phyloP scores from a whole-genome alignment of 1,140 invertebrate genomes.

The Cheumatopsyche charites region DNA sequence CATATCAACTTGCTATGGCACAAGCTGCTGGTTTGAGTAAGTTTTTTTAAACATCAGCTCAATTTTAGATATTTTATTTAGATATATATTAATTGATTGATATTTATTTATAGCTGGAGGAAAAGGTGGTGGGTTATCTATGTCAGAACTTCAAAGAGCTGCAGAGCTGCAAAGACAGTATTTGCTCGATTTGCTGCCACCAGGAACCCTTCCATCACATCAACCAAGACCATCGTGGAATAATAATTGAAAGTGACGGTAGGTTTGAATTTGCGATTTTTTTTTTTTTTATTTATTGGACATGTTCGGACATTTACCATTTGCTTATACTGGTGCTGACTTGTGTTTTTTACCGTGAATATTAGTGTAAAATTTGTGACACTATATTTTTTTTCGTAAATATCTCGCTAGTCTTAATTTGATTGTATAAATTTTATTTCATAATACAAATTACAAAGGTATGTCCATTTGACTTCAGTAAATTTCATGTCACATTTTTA shows the following conservation, averaged over 20 bases:
- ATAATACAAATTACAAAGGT: no score
- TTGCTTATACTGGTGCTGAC: not conserved
- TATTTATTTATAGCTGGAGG: conserved; percentile 38
- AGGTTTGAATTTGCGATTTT: not conserved
- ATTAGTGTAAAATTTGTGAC: no score
- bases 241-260: conserved; percentile 46
- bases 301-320: not conserved
- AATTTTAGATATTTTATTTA: conserved; percentile 14
- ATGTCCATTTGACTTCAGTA: not conserved
- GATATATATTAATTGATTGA: not conserved
- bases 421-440: no score
- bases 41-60: no score
- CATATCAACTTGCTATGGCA: conserved; percentile 85
- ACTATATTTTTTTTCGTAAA: no score
- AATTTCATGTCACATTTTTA: not conserved
- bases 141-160: conserved; percentile 79
- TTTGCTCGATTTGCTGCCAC: conserved; percentile 95
- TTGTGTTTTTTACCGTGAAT: no score
- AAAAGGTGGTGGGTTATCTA: conserved; percentile 61
- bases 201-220: conserved; percentile 50
- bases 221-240: conserved; percentile 51
- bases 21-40: conserved; percentile 65
- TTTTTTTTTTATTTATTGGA: not conserved
- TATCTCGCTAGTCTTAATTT: no score
- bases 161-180: conserved; percentile 94